Evolutionary conservation across 2,113 vertebrate species (phyloP).

Genomic region (Gadus chalcogrammus): DNA sequence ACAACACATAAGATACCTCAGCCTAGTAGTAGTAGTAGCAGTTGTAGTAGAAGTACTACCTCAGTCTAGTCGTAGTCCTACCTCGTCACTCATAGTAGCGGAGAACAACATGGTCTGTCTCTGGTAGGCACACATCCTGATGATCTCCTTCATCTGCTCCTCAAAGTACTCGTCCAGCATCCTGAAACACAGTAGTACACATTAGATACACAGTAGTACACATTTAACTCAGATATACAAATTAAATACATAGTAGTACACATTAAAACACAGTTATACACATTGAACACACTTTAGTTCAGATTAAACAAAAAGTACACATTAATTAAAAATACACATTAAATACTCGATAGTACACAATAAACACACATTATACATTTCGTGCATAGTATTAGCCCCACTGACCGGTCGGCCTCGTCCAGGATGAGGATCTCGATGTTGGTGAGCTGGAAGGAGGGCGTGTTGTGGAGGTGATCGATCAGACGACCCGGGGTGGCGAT

Average conservation of each 20-base stretch:
- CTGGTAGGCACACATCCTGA: slow-evolving; percentile 87
- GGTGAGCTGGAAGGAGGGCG: slow-evolving; percentile 89
- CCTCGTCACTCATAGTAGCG: slow-evolving; percentile 97
- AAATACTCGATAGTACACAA: too few species aligned
- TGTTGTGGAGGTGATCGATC: slow-evolving; percentile 97
- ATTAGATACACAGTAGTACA: background rate
- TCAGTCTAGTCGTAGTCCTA: slow-evolving; percentile 34
- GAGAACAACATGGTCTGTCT: slow-evolving; percentile 97
- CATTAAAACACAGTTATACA: too few species aligned
- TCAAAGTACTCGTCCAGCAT: slow-evolving; percentile 99
- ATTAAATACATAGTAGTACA: background rate
- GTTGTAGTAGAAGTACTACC: background rate
- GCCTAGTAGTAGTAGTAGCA: too few species aligned
- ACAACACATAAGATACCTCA: background rate
- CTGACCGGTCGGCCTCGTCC: slow-evolving; percentile 93
- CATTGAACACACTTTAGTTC: too few species aligned
- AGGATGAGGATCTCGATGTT: slow-evolving; percentile 94
- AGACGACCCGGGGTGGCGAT: slow-evolving; percentile 93
- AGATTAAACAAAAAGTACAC: too few species aligned
- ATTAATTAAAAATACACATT: too few species aligned
- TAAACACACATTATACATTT: too few species aligned
- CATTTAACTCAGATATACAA: background rate
- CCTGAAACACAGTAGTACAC: slow-evolving; percentile 56
- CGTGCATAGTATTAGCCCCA: too few species aligned
- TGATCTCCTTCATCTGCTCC: slow-evolving; percentile 99